phyloP scores from a whole-genome alignment of 2,113 vertebrate species.

The Neoarius graeffei region DNA sequence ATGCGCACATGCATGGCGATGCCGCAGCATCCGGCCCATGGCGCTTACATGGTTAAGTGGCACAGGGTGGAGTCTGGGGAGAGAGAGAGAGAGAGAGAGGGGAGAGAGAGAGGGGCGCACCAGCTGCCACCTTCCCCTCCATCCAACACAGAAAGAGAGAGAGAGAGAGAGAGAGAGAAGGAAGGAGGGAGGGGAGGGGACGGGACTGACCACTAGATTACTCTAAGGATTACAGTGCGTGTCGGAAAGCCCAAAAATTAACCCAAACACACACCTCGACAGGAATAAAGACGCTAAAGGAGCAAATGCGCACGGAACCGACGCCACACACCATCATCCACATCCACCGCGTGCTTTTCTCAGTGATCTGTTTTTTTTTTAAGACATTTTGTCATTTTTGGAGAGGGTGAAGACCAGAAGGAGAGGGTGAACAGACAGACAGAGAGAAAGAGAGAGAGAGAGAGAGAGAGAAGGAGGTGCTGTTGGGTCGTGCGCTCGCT shows the following conservation, averaged over 20 bases:
- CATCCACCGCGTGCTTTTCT: background rate
- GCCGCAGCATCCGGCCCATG: conserved; percentile 22
- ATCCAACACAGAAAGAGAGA: conserved; percentile 36
- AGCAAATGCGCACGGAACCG: background rate
- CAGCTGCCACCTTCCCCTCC: conserved; percentile 59
- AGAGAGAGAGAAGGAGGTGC: background rate
- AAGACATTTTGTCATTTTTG: background rate
- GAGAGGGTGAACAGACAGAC: background rate
- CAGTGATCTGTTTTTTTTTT: background rate
- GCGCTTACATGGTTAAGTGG: conserved; percentile 51
- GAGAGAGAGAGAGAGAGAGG: conserved; percentile 8
- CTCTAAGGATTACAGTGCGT: conserved; percentile 44
- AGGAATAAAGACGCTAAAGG: conserved; percentile 22
- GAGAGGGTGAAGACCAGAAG: background rate
- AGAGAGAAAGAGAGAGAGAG: background rate
- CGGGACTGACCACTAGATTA: conserved; percentile 26
- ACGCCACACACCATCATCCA: background rate
- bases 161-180: conserved; percentile 45
- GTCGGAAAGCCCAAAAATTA: conserved; percentile 40
- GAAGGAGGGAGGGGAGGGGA: conserved; percentile 20
- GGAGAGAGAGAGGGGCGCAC: conserved; percentile 41
- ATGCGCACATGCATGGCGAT: background rate
- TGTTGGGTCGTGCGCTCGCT: conserved; percentile 8
- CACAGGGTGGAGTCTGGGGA: conserved; percentile 56
- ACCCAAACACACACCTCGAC: conserved; percentile 40